Evolutionary conservation across 2,113 vertebrate species (phyloP).

Genomic region (Nibea coibor): DNA sequence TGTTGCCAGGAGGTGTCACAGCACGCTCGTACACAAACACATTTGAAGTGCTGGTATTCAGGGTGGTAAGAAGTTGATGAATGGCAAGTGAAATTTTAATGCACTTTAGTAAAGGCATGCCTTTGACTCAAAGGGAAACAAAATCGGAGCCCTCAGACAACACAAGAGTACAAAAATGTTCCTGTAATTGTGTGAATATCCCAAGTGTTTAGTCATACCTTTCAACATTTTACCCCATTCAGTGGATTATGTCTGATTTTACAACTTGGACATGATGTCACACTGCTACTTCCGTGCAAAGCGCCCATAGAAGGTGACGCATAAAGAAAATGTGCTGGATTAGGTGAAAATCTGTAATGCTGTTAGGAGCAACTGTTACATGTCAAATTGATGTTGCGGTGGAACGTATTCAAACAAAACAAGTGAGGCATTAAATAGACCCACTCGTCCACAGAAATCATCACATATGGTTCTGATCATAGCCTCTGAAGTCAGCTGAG

Average conservation of each 20-base stretch:
- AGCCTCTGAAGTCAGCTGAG: constrained; percentile 11
- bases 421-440: constrained; percentile 23
- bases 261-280: not conserved
- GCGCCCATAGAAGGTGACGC: not conserved
- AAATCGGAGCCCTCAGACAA: not conserved
- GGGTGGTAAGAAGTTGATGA: not conserved
- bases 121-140: not conserved
- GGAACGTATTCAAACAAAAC: constrained; percentile 4
- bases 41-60: not conserved
- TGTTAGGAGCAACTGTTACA: not conserved
- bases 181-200: not conserved
- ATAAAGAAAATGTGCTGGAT: too few species aligned
- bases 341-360: too few species aligned
- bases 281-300: not conserved
- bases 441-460: constrained; percentile 11
- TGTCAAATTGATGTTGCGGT: not conserved
- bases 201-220: not conserved
- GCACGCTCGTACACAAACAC: not conserved
- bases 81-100: not conserved
- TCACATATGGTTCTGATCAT: constrained; percentile 38
- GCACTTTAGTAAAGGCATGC: not conserved
- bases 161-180: not conserved
- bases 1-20: not conserved
- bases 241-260: not conserved
- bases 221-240: not conserved